Percentiles rank a stretch among this genome's conserved stretches.
These are phyloP conservation scores for Flexamia atlantica DNA, from an alignment of 2,888 invertebrate species.

Conservation along the genomic window DNA sequence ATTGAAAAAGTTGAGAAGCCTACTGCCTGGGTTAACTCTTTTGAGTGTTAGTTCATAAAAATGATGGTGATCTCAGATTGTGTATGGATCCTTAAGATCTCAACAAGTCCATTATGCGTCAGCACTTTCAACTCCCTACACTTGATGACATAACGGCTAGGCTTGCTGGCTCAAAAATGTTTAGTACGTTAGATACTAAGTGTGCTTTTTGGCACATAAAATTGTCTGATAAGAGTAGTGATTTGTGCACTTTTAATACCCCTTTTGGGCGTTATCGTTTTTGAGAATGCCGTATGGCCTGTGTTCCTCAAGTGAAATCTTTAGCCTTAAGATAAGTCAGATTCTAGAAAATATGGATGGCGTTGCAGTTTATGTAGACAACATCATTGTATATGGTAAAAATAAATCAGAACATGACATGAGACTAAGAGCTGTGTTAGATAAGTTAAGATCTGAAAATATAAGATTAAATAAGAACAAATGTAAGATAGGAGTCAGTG, in stretches of 20 bases:
- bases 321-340: slow-evolving; percentile 66
- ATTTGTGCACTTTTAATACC: slow-evolving; percentile 62
- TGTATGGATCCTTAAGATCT: slow-evolving; percentile 64
- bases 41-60: slow-evolving; percentile 65
- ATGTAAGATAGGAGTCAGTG: slow-evolving; percentile 56
- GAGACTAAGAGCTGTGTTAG: slow-evolving; percentile 66
- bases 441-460: no score
- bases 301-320: slow-evolving; percentile 65
- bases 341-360: slow-evolving; percentile 68
- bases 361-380: slow-evolving; percentile 70
- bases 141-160: slow-evolving; percentile 68
- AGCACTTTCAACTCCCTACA: slow-evolving; percentile 62
- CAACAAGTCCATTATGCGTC: no score
- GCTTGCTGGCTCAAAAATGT: slow-evolving; percentile 68
- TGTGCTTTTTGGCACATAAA: slow-evolving; percentile 63
- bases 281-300: slow-evolving; percentile 48
- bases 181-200: slow-evolving; percentile 67
- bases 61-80: slow-evolving; percentile 59
- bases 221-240: no score
- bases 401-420: slow-evolving; percentile 67
- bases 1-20: slow-evolving; percentile 62
- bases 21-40: slow-evolving; percentile 65
- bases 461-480: slow-evolving; percentile 62
- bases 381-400: slow-evolving; percentile 69
- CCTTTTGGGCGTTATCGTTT: slow-evolving; percentile 65